Evolutionary conservation across 2,888 invertebrate genomes (phyloP).

Genomic region (Dolichopus griseipennis): DNA sequence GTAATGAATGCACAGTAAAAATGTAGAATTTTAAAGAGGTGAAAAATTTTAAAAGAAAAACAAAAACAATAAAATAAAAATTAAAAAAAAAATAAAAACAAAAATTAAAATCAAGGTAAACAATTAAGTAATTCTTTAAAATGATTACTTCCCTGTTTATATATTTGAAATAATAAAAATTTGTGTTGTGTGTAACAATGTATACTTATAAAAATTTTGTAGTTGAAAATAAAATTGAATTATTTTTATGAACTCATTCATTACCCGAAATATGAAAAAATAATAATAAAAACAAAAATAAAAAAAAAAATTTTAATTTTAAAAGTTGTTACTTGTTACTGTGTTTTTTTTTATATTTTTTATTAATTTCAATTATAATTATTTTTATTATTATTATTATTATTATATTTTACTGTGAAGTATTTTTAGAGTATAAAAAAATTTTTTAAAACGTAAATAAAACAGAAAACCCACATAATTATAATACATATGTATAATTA

Average conservation of each 20-base stretch:
- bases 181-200: too few relatives aligned
- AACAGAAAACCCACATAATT: background rate
- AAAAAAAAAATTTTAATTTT: background rate
- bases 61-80: background rate
- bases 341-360: too few relatives aligned
- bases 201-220: too few relatives aligned
- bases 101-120: background rate
- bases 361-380: too few relatives aligned
- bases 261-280: background rate
- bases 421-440: background rate
- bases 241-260: too few relatives aligned
- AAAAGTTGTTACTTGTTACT: too few relatives aligned
- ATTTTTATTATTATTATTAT: too few relatives aligned
- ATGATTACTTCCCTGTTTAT: background rate
- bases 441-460: background rate
- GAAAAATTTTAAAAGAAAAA: too few relatives aligned
- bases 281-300: background rate
- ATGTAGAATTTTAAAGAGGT: too few relatives aligned
- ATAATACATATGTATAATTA: background rate
- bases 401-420: too few relatives aligned
- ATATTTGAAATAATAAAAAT: background rate
- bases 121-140: background rate
- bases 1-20: background rate
- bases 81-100: background rate
- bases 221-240: too few relatives aligned